phyloP scores from a whole-genome alignment of 2,888 invertebrate species.

The Drosophila cyrtoloma region DNA sequence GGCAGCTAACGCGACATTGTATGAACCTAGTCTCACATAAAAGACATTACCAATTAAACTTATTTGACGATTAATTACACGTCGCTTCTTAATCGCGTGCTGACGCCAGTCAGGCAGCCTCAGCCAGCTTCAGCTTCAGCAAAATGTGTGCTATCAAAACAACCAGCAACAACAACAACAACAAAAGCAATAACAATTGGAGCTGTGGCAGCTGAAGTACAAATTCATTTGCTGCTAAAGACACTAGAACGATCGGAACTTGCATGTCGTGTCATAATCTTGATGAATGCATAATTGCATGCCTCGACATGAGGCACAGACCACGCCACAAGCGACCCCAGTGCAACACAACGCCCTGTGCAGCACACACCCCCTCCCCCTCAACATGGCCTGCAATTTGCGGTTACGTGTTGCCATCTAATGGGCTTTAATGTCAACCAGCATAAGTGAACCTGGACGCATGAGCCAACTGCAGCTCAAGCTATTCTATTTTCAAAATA shows the following conservation, averaged over 20 bases:
- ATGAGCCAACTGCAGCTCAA: not conserved
- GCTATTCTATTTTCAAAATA: constrained; percentile 67
- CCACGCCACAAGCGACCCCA: constrained; percentile 1
- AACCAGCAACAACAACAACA: constrained; percentile 31
- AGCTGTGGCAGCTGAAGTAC: constrained; percentile 62
- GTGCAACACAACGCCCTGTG: constrained; percentile 7
- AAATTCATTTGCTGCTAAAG: constrained; percentile 79
- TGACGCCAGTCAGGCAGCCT: constrained; percentile 31
- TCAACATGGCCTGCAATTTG: constrained; percentile 32
- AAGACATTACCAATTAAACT: constrained; percentile 82
- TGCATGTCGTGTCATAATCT: constrained; percentile 84
- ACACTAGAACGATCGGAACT: constrained; percentile 69
- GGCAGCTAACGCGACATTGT: constrained; percentile 55
- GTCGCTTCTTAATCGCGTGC: constrained; percentile 81
- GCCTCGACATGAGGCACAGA: constrained; percentile 58
- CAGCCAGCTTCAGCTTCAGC: constrained; percentile 41
- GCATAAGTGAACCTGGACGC: constrained; percentile 58
- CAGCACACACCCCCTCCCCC: not conserved
- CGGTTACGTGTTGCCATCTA: constrained; percentile 46
- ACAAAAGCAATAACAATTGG: constrained; percentile 24
- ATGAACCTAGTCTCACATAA: constrained; percentile 68
- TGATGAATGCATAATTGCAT: constrained; percentile 84
- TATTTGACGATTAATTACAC: constrained; percentile 83
- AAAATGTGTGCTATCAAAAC: constrained; percentile 79
- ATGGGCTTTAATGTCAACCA: constrained; percentile 80